These are phyloP conservation scores for Macrophya annulata DNA, from an alignment of 2,888 invertebrate species.

Conservation along the genomic window DNA sequence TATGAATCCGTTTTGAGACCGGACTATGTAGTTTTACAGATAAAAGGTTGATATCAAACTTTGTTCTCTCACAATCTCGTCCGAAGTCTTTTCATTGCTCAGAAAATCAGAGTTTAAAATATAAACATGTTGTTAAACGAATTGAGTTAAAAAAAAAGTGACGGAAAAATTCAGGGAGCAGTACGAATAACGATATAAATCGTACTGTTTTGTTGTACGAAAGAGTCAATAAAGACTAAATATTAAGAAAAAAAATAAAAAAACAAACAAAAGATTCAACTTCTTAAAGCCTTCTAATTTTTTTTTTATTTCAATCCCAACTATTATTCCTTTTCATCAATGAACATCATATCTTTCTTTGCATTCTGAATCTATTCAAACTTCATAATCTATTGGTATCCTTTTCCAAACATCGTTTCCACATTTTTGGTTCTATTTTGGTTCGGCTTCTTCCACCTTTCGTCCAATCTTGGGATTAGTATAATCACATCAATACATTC, in stretches of 20 bases:
- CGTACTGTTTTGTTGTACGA: conserved; percentile 1
- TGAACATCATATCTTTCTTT: too few species aligned
- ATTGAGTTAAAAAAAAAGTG: background rate
- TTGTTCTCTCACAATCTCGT: background rate
- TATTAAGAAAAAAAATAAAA: conserved; percentile 12
- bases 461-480: background rate
- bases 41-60: background rate
- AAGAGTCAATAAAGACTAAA: conserved; percentile 31
- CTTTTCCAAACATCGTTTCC: background rate
- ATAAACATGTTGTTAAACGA: background rate
- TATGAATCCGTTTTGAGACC: background rate
- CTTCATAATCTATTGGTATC: background rate
- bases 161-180: background rate
- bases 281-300: background rate
- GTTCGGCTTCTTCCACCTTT: background rate
- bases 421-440: background rate
- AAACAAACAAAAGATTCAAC: background rate
- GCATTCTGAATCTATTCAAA: background rate
- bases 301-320: background rate
- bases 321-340: background rate
- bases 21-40: too few species aligned
- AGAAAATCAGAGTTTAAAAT: background rate
- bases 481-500: background rate
- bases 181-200: background rate
- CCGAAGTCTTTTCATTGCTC: background rate